Evolutionary conservation across 2,797 vertebrate genomes (phyloP).

Genomic region (Aselliscus stoliczkanus): DNA sequence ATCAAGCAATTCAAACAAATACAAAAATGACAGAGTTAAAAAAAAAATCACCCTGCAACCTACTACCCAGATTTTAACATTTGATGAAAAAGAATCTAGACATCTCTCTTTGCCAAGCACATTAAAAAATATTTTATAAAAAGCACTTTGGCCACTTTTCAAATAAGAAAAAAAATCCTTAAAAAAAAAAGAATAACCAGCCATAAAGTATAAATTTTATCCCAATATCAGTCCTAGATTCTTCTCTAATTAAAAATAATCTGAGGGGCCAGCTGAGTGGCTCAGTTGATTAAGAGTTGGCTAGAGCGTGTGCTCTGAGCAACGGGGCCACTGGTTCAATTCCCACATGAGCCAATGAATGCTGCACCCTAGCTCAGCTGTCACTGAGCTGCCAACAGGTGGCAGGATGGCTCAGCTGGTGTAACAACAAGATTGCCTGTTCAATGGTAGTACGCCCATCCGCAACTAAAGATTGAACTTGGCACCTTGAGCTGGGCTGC

Average conservation of each 20-base stretch:
- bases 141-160: slow-evolving; percentile 3
- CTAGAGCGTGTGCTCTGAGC: too few species aligned
- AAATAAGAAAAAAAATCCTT: not conserved
- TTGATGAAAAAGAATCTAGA: not conserved
- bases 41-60: not conserved
- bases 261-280: too few species aligned
- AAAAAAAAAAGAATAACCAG: not conserved
- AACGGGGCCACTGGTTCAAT: too few species aligned
- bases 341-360: too few species aligned
- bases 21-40: not conserved
- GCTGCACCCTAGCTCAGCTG: too few species aligned
- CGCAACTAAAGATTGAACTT: too few species aligned
- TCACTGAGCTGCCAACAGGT: too few species aligned
- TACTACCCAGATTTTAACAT: not conserved
- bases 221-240: not conserved
- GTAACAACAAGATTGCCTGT: too few species aligned
- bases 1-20: slow-evolving; percentile 11
- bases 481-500: too few species aligned
- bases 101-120: not conserved
- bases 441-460: too few species aligned
- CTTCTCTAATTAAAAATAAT: slow-evolving; percentile 41
- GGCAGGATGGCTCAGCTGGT: too few species aligned
- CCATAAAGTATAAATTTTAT: not conserved
- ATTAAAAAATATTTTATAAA: slow-evolving; percentile 13
- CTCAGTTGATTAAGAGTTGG: too few species aligned